Base-by-base conservation (phyloP, 2,888 invertebrate species). In the Brachyptera risi region DNA sequence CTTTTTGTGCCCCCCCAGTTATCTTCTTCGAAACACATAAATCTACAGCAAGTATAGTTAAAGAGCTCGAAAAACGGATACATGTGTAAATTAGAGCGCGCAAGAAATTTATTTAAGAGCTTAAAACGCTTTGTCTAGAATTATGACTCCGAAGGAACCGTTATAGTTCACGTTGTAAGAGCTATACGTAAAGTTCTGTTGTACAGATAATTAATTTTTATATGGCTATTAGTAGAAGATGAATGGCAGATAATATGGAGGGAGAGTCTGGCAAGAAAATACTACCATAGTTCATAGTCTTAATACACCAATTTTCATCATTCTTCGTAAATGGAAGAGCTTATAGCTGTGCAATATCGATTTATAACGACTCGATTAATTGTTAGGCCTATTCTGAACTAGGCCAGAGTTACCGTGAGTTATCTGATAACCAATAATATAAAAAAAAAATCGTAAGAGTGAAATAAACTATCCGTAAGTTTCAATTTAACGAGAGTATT, bases 161-260 rank as follows among this genome's bases (percentile, higher is more conserved):
- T 54, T n/a, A 7, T 54, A n/a, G 54, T 54, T 54, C 47, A 24
- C 24, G 4, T 40, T 24, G n/a, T 47, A 24, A 13, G 47, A 24
- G 37, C 54, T 37, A 21, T 13, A 35, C 54, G 37, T 54, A 54
- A 54, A 54, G 37, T 54, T 17, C 37, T 37, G 35, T 37, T 54
- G 35, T 54, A 37, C 54, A 54, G 54, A 54, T 54, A 54, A 54
- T 54, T 54, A 54, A 54, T 54, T 54, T 54, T 54, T 54, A 54
- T 54, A 35, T 35, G 35, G 54, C 54, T 54, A 54, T 54, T 54
- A 54, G 54, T 35, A 37, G 37, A 35, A 54, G 54, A 54, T 54
- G 54, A 54, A 35, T 54, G 54, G 35, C 37, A 37, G 35, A 54
- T 47, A 47, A 47, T 23, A 47, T 47, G 24, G 24, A 47, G 47